A percentile compares a stretch with the other conserved stretches of the same genome.
Conservation (phyloP, 2,888 invertebrate genomes). For the Pterostichus madidus region DNA sequence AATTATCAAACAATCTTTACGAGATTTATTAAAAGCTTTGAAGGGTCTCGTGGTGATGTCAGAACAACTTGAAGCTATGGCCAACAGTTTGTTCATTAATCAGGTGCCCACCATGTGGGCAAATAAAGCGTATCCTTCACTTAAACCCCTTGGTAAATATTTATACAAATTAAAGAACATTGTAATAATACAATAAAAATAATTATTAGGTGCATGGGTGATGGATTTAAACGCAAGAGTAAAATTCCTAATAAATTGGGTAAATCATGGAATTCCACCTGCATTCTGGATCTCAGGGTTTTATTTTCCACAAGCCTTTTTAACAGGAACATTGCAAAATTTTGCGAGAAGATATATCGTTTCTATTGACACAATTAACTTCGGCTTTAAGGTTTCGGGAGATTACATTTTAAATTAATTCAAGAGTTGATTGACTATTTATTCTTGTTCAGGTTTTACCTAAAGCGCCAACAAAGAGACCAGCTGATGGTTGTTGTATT, state of each 20-base stretch:
- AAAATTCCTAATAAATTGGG: constrained; percentile 84
- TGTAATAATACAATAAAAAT: neutral
- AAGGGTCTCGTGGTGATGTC: constrained; percentile 90
- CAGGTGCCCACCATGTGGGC: constrained; percentile 87
- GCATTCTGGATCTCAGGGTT: constrained; percentile 93
- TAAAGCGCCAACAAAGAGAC: constrained; percentile 77
- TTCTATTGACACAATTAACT: constrained; percentile 86
- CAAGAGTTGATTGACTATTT: neutral
- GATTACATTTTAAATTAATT: neutral
- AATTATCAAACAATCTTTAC: constrained; percentile 80
- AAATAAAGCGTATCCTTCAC: constrained; percentile 83
- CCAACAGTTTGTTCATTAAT: constrained; percentile 83
- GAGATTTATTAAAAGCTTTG: constrained; percentile 84
- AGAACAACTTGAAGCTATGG: constrained; percentile 85
- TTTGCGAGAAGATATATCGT: constrained; percentile 87
- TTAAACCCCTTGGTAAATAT: constrained; percentile 83
- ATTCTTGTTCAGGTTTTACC: constrained; percentile 76
- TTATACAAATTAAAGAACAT: neutral
- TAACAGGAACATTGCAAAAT: constrained; percentile 91
- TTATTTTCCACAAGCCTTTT: constrained; percentile 91
- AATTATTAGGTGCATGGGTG: constrained; percentile 82
- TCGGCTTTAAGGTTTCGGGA: constrained; percentile 80
- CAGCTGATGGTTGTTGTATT: constrained; percentile 82
- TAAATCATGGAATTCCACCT: constrained; percentile 83
- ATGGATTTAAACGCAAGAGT: constrained; percentile 82